Evolutionary conservation across 2,888 invertebrate genomes (phyloP), one percentile per base, ranked within the genome.

Genomic region (Dryadula phaetusa): DNA sequence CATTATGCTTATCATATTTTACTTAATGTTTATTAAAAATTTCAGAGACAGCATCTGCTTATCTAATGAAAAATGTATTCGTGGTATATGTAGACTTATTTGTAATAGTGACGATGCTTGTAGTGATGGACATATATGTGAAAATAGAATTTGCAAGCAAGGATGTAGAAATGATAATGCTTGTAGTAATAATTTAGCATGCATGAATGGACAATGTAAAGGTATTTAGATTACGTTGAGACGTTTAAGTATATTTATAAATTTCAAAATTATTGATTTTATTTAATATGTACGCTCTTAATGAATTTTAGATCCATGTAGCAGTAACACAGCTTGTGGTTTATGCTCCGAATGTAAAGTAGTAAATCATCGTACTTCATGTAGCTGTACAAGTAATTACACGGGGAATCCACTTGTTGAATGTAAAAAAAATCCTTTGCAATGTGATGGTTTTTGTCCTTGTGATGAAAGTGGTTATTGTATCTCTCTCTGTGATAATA

Each of bases 71-170:
- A 95, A 96, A 75, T 98, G 98, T 83, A 95, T 97, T 73, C 94
- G 95, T 64, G 97, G 97, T 52, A 94, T 96, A 62, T 98, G 98
- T 80, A 95, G 96, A 84, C 94, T 96, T 1, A 95, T 98, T 34
- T 98, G 98, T 81, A 98, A 97, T 81, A 97, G 95, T 62, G 98
- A 98, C 82, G 94, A 95, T 14, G 95, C 96, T 69, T 98, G 98
- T 79, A 94, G 94, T 20, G 92, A 94, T 14, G 95, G 96, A 74
- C 96, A 97, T 85, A 97, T 98, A 76, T 98, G 98, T 79, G 96
- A 97, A 83, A 97, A 96, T 77, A 94, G 97, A 76, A 93, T 98
- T 72, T 98, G 98, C 82, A 95, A 97, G 80, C 94, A 95, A 77
- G 98, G 98, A 53, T 98, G 98, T 81, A 94, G 98, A 69, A 96